phyloP scores from a whole-genome alignment of 2,797 vertebrate species.

The Oreochromis mossambicus region DNA sequence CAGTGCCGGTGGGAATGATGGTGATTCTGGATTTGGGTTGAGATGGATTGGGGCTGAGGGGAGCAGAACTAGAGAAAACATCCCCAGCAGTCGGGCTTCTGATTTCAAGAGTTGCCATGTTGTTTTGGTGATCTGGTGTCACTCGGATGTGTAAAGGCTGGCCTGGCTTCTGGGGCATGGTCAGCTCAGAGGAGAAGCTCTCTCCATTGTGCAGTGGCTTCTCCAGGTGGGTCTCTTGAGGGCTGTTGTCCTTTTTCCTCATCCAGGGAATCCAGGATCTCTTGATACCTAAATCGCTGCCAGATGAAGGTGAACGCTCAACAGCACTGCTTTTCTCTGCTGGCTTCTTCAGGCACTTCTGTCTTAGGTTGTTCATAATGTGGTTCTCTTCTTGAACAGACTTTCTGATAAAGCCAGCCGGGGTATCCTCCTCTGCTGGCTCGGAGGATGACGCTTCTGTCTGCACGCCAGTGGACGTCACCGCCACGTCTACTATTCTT shows the following conservation, averaged over 20 bases:
- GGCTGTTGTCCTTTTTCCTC: slow-evolving; percentile 84
- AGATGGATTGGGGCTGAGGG: slow-evolving; percentile 85
- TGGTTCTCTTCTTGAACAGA: slow-evolving; percentile 98
- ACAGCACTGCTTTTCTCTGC: slow-evolving; percentile 77
- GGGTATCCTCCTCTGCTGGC: slow-evolving; percentile 86
- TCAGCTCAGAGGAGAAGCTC: slow-evolving; percentile 76
- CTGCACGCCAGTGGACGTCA: slow-evolving; percentile 89
- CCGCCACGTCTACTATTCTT: slow-evolving; percentile 88
- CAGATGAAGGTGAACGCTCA: slow-evolving; percentile 86
- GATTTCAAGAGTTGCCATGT: slow-evolving; percentile 89
- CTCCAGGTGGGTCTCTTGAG: slow-evolving; percentile 72
- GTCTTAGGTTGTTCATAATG: slow-evolving; percentile 93
- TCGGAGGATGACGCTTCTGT: slow-evolving; percentile 81
- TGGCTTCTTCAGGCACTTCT: slow-evolving; percentile 88
- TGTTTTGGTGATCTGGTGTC: slow-evolving; percentile 92
- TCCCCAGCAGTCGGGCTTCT: slow-evolving; percentile 85
- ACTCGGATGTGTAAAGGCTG: slow-evolving; percentile 92
- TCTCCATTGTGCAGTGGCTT: slow-evolving; percentile 75
- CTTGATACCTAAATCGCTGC: slow-evolving; percentile 84
- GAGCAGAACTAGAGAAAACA: slow-evolving; percentile 85
- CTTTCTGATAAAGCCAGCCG: slow-evolving; percentile 94
- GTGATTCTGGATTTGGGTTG: slow-evolving; percentile 92
- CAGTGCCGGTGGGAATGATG: slow-evolving; percentile 88
- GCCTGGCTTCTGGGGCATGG: slow-evolving; percentile 88
- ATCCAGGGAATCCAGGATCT: slow-evolving; percentile 99